A percentile compares a stretch with the other conserved stretches of the same genome.
Conservation (phyloP, 2,113 vertebrate species). For the Pachycephala philippinensis region DNA sequence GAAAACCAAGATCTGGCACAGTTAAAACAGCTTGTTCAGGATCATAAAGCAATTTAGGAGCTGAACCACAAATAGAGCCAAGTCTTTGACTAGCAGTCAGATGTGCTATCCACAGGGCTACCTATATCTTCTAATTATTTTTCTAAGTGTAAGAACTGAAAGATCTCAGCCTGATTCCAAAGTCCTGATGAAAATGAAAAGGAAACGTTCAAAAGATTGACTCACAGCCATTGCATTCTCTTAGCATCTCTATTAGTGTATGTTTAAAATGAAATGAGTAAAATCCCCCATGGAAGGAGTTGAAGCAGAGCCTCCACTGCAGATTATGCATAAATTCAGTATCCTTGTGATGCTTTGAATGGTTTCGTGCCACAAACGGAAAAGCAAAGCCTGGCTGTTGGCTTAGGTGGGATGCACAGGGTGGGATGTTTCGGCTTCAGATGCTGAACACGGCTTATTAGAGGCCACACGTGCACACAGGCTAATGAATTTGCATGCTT, state of each 20-base stretch:
- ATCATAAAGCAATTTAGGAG: constrained; percentile 15
- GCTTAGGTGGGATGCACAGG: background rate
- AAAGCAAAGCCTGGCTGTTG: background rate
- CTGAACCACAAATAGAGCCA: constrained; percentile 23
- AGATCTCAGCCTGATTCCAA: constrained; percentile 12
- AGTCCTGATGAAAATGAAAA: constrained; percentile 7
- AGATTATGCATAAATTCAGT: background rate
- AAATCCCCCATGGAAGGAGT: background rate
- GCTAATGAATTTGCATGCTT: constrained; percentile 23
- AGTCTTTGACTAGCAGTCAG: constrained; percentile 5
- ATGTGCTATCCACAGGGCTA: constrained; percentile 7
- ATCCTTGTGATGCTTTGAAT: background rate
- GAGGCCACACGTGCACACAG: background rate
- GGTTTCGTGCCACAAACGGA: background rate
- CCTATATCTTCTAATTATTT: constrained; percentile 38
- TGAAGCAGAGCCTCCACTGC: background rate
- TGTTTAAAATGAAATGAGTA: background rate
- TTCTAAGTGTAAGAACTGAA: background rate
- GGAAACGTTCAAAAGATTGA: background rate
- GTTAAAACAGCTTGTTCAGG: constrained; percentile 39
- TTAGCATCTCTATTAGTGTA: background rate
- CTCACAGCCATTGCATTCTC: background rate
- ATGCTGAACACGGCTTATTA: background rate
- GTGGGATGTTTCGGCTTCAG: background rate
- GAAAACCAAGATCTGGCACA: background rate